Conservation (phyloP, 2,888 invertebrate genomes). For the Odontocolon sp. region DNA sequence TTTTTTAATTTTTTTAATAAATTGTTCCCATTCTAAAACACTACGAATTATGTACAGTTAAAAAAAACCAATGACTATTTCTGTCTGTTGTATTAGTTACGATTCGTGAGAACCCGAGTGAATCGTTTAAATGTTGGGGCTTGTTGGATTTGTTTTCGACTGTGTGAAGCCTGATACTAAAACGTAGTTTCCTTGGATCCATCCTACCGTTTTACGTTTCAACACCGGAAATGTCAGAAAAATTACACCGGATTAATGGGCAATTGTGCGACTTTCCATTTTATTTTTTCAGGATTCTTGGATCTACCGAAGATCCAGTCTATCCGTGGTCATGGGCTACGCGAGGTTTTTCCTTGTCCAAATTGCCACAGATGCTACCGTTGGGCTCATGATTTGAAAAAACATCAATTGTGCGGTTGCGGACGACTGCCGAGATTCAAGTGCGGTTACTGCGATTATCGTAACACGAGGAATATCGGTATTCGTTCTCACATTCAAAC, state of each 20-base stretch:
- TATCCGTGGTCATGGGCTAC: neutral
- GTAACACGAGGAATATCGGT: slow-evolving; percentile 80
- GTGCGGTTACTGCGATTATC: slow-evolving; percentile 77
- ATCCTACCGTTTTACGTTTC: too few species aligned
- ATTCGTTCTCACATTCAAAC: slow-evolving; percentile 88
- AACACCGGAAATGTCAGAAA: too few species aligned
- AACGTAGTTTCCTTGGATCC: too few species aligned
- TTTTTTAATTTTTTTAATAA: neutral
- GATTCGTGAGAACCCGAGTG: too few species aligned
- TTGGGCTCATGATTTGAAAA: slow-evolving; percentile 72
- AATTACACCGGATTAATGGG: too few species aligned
- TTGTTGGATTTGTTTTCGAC: too few species aligned
- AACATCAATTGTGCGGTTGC: slow-evolving; percentile 78
- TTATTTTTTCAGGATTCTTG: slow-evolving; percentile 36
- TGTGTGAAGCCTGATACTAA: too few species aligned
- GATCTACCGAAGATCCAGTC: slow-evolving; percentile 1
- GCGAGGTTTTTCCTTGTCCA: slow-evolving; percentile 69
- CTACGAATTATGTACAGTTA: too few species aligned
- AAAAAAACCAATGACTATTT: too few species aligned
- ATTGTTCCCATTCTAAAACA: neutral
- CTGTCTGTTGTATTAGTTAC: too few species aligned
- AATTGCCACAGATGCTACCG: slow-evolving; percentile 74
- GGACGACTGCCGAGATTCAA: slow-evolving; percentile 78
- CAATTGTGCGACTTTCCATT: too few species aligned
- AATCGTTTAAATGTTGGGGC: too few species aligned